phyloP scores from a whole-genome alignment of 2,113 vertebrate species.

The Phainopepla nitens region DNA sequence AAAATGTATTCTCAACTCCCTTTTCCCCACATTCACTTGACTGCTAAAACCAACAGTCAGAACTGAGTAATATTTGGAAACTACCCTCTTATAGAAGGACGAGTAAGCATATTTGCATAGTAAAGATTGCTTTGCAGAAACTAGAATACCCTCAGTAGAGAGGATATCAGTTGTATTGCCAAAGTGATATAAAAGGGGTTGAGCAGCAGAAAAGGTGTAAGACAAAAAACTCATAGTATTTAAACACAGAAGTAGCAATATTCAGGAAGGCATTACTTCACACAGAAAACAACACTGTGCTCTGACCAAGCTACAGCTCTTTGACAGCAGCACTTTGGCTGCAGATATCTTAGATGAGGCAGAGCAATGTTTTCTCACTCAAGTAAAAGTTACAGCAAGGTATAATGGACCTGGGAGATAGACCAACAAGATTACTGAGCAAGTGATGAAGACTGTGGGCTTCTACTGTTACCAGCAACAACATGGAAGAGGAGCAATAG shows the following conservation, averaged over 20 bases:
- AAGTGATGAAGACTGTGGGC: not conserved
- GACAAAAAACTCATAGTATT: not conserved
- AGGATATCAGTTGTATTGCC: not conserved
- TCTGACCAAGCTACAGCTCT: not conserved
- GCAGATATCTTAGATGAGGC: not conserved
- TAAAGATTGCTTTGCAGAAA: not conserved
- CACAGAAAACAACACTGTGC: not conserved
- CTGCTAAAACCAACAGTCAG: not conserved
- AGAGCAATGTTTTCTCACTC: not conserved
- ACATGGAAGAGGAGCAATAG: not conserved
- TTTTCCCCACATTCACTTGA: not conserved
- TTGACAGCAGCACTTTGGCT: not conserved
- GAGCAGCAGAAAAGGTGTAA: not conserved
- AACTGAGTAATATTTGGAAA: not conserved
- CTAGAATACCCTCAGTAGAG: not conserved
- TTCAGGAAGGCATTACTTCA: not conserved
- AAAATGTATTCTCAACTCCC: not conserved
- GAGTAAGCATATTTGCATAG: not conserved
- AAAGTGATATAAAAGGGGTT: not conserved
- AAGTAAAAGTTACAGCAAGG: not conserved
- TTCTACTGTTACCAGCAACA: not conserved
- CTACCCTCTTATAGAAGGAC: not conserved
- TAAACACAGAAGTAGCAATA: not conserved
- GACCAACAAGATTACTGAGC: not conserved
- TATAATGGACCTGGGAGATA: not conserved